Conservation (phyloP, 2,113 vertebrate species). For the Cranoglanis bouderius region DNA sequence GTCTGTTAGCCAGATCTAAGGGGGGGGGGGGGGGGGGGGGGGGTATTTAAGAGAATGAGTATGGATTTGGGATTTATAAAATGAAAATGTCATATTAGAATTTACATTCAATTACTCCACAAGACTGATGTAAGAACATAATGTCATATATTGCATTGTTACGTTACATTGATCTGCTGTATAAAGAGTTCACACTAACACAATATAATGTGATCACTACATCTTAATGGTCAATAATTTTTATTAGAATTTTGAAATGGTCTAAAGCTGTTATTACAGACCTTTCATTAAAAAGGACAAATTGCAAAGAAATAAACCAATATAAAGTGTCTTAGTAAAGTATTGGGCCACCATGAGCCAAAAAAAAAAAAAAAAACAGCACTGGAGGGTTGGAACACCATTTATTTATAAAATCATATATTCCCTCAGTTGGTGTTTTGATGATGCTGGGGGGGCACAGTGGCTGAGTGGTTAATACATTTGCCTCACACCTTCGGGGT, state of each 20-base stretch:
- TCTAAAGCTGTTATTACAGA: background rate
- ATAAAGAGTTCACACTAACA: background rate
- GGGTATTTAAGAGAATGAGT: background rate
- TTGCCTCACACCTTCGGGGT: too few species aligned
- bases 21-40: too few species aligned
- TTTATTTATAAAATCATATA: background rate
- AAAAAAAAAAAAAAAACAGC: background rate
- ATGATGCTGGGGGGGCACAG: too few species aligned
- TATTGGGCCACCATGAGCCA: background rate
- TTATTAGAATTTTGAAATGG: background rate
- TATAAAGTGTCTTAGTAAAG: background rate
- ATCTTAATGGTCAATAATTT: background rate
- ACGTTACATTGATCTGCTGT: background rate
- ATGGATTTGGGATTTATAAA: background rate
- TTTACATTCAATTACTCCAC: background rate
- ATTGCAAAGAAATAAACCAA: background rate
- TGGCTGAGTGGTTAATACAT: too few species aligned
- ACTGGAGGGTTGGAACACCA: background rate
- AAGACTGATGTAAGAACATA: background rate
- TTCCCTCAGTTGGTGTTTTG: background rate
- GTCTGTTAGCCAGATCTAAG: background rate
- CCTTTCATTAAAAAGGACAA: background rate
- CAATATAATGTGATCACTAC: background rate
- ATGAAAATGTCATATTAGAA: background rate
- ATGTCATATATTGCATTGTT: too few species aligned